phyloP scores from a whole-genome alignment of 2,113 vertebrate species.

The Brienomyrus brachyistius region DNA sequence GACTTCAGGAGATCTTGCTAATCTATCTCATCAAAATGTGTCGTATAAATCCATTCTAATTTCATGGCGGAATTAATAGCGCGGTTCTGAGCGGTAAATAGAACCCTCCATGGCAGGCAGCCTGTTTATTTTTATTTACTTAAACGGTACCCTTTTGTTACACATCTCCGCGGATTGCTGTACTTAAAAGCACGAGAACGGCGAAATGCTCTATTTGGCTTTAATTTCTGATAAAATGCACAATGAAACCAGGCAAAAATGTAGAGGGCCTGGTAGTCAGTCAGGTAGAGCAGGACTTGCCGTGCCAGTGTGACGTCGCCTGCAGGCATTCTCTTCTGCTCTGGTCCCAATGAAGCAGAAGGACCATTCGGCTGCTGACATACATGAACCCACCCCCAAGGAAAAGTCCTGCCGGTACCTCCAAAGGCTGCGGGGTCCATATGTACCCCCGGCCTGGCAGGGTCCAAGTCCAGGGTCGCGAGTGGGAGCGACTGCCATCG shows the following conservation, averaged over 20 bases:
- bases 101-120: neutral
- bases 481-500: neutral
- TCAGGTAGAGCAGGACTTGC: neutral
- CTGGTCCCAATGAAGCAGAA: neutral
- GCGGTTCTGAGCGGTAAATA: neutral
- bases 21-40: constrained; percentile 10
- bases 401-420: neutral
- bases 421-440: neutral
- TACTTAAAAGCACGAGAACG: neutral
- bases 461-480: constrained; percentile 2
- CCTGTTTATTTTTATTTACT: neutral
- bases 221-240: neutral
- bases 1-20: neutral
- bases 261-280: neutral
- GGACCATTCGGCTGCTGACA: neutral
- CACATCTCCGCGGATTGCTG: neutral
- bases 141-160: neutral
- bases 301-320: neutral
- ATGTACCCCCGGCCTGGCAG: neutral
- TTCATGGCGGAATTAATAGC: constrained; percentile 7
- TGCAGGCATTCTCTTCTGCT: neutral
- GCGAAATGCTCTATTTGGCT: neutral
- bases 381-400: neutral
- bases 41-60: constrained; percentile 1
- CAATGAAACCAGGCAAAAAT: neutral